These are phyloP conservation scores for Tyria jacobaeae DNA, from an alignment of 2,888 invertebrate genomes.

Conservation along the genomic window DNA sequence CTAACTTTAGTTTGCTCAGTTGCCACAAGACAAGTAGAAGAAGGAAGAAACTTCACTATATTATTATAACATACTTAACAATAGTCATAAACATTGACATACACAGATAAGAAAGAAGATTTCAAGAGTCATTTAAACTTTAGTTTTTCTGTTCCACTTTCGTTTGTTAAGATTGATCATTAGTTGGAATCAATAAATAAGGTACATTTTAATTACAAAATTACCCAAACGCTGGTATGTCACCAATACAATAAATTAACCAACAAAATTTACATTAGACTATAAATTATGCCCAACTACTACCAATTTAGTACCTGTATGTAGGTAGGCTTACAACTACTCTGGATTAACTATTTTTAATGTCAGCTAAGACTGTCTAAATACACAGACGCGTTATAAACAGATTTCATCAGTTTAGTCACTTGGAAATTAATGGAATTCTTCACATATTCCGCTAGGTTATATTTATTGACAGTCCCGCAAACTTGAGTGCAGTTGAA, in stretches of 20 bases:
- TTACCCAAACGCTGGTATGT: not conserved
- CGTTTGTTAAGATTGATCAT: too few species aligned
- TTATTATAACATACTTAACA: too few species aligned
- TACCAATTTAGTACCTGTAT: not conserved
- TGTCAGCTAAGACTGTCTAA: slow-evolving; percentile 77
- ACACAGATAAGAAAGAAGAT: too few species aligned
- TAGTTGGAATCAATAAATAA: not conserved
- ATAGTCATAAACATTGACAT: too few species aligned
- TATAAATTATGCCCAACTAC: too few species aligned
- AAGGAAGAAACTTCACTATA: too few species aligned
- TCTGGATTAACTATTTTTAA: slow-evolving; percentile 11
- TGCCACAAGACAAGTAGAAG: too few species aligned
- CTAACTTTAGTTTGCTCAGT: too few species aligned
- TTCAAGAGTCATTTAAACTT: too few species aligned
- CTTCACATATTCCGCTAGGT: slow-evolving; percentile 68
- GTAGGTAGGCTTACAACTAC: not conserved
- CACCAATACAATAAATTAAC: not conserved
- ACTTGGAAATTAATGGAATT: slow-evolving; percentile 69
- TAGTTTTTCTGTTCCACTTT: too few species aligned
- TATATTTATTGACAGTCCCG: slow-evolving; percentile 61
- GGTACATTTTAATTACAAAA: not conserved
- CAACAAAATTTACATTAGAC: not conserved
- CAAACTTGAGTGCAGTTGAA: slow-evolving; percentile 67
- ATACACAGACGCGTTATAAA: slow-evolving; percentile 71
- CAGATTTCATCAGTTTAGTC: slow-evolving; percentile 65